Evolutionary conservation across 2,888 invertebrate genomes (phyloP).

Genomic region (Drosophila paramelanica): DNA sequence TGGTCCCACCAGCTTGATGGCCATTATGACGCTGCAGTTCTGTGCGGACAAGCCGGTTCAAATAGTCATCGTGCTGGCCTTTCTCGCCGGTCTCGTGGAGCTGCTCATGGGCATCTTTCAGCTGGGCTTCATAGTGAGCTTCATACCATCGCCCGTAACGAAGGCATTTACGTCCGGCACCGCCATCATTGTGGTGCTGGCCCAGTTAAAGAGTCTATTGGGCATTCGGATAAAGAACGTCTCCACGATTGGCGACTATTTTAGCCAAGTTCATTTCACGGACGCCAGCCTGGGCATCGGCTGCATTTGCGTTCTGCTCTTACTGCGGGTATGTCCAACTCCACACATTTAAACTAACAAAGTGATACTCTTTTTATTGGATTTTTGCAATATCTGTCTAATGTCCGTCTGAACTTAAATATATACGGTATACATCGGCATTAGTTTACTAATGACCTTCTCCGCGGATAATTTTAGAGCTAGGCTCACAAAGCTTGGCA

Average conservation of each 20-base stretch:
- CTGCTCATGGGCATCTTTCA: conserved; percentile 92
- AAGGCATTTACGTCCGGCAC: conserved; percentile 94
- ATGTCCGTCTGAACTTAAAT: too few relatives aligned
- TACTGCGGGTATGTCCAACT: conserved; percentile 87
- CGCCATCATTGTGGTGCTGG: conserved; percentile 90
- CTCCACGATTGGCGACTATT: conserved; percentile 83
- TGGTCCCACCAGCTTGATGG: conserved; percentile 97
- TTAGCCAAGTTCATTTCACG: conserved; percentile 86
- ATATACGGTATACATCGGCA: too few relatives aligned
- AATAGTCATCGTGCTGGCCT: conserved; percentile 90
- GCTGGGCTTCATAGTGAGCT: conserved; percentile 92
- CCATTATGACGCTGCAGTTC: conserved; percentile 91
- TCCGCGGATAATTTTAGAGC: too few relatives aligned
- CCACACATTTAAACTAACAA: too few relatives aligned
- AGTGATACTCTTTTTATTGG: too few relatives aligned
- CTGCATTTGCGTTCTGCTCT: conserved; percentile 89
- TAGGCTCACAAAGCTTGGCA: too few relatives aligned
- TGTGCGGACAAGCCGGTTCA: conserved; percentile 89
- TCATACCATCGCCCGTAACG: conserved; percentile 93
- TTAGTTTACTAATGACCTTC: too few relatives aligned
- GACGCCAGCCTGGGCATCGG: conserved; percentile 89
- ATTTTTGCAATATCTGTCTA: too few relatives aligned
- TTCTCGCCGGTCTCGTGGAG: conserved; percentile 91
- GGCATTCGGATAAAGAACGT: conserved; percentile 87
- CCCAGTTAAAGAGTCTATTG: conserved; percentile 91